phyloP scores from a whole-genome alignment of 2,797 vertebrate species.

The Lophius americanus region DNA sequence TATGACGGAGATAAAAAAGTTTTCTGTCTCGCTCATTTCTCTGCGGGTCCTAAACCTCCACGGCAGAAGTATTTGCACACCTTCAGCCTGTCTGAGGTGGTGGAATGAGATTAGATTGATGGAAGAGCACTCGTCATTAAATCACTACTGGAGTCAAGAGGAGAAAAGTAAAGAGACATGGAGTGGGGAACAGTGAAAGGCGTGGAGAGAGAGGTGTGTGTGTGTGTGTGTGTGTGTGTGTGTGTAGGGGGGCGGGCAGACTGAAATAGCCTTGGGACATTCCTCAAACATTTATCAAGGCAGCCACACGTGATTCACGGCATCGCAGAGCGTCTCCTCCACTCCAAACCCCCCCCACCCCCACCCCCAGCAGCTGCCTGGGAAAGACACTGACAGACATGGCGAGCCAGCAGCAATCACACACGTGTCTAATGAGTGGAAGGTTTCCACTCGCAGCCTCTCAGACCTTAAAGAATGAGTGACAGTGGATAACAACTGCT shows the following conservation, averaged over 20 bases:
- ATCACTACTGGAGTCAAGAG: constrained; percentile 19
- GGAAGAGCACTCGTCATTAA: constrained; percentile 49
- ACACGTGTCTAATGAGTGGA: neutral
- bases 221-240: too few species aligned
- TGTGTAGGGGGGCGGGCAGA: neutral
- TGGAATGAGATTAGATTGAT: constrained; percentile 57
- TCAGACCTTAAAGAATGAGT: constrained; percentile 26
- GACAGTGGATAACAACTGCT: constrained; percentile 41
- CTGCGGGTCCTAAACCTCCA: constrained; percentile 32
- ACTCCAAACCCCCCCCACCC: constrained; percentile 51
- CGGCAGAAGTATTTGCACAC: constrained; percentile 32
- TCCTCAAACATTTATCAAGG: constrained; percentile 61
- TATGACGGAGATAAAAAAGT: constrained; percentile 44
- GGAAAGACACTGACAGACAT: constrained; percentile 44
- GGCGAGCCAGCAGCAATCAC: constrained; percentile 43
- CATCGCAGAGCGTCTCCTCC: constrained; percentile 45
- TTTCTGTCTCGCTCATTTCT: constrained; percentile 43
- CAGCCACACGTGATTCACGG: constrained; percentile 58
- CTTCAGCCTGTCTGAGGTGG: constrained; percentile 43
- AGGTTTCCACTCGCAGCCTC: constrained; percentile 2
- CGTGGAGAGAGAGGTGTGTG: neutral
- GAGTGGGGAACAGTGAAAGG: constrained; percentile 22
- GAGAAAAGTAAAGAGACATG: constrained; percentile 18
- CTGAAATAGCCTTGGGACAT: constrained; percentile 47
- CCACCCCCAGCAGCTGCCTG: constrained; percentile 49